phyloP scores from a whole-genome alignment of 2,113 vertebrate genomes.

The Merops nubicus region DNA sequence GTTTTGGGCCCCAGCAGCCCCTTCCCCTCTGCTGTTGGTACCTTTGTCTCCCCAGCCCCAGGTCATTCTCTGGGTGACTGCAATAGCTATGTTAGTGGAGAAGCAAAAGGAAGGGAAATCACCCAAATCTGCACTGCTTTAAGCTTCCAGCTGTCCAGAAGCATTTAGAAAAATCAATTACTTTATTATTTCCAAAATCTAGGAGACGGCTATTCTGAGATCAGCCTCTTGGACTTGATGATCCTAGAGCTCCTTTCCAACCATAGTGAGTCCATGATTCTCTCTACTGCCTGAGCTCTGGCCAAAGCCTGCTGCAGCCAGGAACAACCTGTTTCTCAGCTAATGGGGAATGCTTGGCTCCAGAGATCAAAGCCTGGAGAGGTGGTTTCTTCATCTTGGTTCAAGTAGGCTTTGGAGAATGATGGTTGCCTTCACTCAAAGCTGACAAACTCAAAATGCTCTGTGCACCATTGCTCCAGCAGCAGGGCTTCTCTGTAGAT shows the following conservation, averaged over 20 bases:
- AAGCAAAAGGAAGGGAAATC: background rate
- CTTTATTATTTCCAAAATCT: background rate
- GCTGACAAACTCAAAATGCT: background rate
- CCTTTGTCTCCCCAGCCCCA: fast-evolving
- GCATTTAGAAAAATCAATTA: background rate
- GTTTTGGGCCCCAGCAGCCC: background rate
- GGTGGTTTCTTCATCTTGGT: background rate
- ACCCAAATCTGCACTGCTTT: background rate
- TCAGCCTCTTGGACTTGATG: too few relatives aligned
- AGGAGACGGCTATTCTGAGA: background rate
- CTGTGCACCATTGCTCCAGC: background rate
- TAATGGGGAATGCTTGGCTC: background rate
- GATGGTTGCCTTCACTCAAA: background rate
- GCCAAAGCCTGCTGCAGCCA: background rate
- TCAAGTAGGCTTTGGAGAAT: background rate
- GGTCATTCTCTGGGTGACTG: background rate
- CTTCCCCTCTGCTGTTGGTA: background rate
- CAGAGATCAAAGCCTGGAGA: background rate
- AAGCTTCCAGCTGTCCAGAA: background rate
- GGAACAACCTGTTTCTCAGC: background rate
- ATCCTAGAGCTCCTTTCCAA: too few relatives aligned
- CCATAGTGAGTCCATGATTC: too few relatives aligned
- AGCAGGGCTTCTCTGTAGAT: background rate
- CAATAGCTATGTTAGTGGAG: background rate
- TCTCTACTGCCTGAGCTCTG: background rate